These are phyloP conservation scores for Ptychoptera albimana DNA, from an alignment of 2,888 invertebrate genomes.

Conservation along the genomic window DNA sequence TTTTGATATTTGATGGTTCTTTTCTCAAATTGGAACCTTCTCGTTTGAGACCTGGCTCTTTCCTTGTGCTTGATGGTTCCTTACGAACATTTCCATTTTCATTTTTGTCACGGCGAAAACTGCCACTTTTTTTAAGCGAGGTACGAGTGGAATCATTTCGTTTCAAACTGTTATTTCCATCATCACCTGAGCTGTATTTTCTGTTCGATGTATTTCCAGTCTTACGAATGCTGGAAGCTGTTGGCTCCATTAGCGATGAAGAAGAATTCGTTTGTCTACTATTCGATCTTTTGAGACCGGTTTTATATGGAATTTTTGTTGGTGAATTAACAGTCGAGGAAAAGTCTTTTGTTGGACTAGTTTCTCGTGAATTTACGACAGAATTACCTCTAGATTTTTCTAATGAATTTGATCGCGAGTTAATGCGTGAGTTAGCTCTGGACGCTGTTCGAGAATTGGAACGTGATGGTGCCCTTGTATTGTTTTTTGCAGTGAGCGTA, in stretches of 20 bases:
- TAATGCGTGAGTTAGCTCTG: constrained; percentile 10
- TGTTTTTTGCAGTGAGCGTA: background rate
- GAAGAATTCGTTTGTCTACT: constrained; percentile 1
- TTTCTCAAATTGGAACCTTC: constrained; percentile 13
- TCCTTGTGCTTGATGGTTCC: constrained; percentile 27
- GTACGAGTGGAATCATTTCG: too few species aligned
- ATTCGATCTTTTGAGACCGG: background rate
- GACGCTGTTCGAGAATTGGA: constrained; percentile 10
- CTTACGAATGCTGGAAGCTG: too few species aligned
- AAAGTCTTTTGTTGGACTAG: constrained; percentile 18
- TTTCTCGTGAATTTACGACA: constrained; percentile 15
- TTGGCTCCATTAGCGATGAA: constrained; percentile 4
- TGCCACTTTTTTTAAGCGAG: too few species aligned
- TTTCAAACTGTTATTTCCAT: too few species aligned
- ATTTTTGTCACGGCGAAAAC: too few species aligned
- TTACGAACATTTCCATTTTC: constrained; percentile 9
- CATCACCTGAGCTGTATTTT: too few species aligned
- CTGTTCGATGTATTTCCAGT: too few species aligned
- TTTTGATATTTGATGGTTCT: background rate
- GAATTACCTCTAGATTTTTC: constrained; percentile 5
- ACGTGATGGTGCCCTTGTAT: constrained; percentile 11
- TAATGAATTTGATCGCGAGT: constrained; percentile 9
- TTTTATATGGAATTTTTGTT: constrained; percentile 5
- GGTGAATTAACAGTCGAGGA: constrained; percentile 10
- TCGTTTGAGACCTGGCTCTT: constrained; percentile 15